These are phyloP conservation scores for Odontomachus brunneus DNA, from an alignment of 1,140 invertebrate genomes.

Conservation along the genomic window DNA sequence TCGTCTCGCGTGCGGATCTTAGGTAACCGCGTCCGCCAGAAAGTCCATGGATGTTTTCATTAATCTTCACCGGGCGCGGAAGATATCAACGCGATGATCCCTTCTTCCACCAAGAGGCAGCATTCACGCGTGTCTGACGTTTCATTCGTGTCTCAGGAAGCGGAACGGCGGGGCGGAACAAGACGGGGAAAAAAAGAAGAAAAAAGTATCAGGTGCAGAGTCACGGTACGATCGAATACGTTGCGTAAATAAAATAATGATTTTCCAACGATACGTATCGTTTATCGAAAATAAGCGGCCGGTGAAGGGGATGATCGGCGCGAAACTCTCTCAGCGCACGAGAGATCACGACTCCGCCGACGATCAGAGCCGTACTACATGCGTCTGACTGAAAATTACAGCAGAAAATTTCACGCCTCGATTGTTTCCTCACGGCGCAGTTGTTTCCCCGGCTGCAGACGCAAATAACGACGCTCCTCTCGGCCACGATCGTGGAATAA, in stretches of 20 bases:
- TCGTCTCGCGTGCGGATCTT: slow-evolving; percentile 35
- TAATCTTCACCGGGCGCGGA: neutral
- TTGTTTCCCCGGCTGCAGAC: too few relatives aligned
- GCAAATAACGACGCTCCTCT: slow-evolving; percentile 20
- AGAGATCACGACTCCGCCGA: neutral
- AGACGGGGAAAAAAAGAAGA: too few relatives aligned
- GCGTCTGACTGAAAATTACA: slow-evolving; percentile 2
- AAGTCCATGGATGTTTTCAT: slow-evolving; percentile 23
- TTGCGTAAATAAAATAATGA: neutral
- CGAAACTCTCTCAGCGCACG: neutral
- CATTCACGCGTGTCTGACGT: too few relatives aligned
- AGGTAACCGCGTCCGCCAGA: neutral
- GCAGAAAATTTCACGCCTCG: slow-evolving; percentile 18
- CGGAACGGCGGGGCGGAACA: too few relatives aligned
- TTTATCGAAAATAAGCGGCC: neutral
- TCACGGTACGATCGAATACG: too few relatives aligned
- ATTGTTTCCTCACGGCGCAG: slow-evolving; percentile 4
- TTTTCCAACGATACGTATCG: neutral
- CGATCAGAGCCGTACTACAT: neutral
- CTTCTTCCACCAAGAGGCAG: neutral
- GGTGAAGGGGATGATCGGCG: neutral
- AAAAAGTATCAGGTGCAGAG: too few relatives aligned
- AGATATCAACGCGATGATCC: neutral
- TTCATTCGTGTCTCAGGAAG: too few relatives aligned
- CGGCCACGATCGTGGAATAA: slow-evolving; percentile 10